These are phyloP conservation scores for Glaucopsyche alexis DNA, from an alignment of 2,888 invertebrate genomes.

Conservation along the genomic window DNA sequence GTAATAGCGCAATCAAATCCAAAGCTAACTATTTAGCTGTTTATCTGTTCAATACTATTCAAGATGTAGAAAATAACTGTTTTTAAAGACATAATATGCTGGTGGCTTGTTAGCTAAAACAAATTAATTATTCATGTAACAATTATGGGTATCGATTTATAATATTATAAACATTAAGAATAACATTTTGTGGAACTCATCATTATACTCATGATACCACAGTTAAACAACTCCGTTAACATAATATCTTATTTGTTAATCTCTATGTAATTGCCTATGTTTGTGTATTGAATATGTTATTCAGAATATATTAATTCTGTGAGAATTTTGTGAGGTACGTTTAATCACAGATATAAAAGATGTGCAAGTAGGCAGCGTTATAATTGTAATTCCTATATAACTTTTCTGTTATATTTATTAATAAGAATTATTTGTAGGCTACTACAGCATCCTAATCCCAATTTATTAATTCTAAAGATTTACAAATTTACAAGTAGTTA, in stretches of 20 bases:
- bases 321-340: not conserved
- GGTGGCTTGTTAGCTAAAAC: no score
- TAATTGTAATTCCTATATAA: not conserved
- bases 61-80: no score
- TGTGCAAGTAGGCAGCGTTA: not conserved
- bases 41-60: no score
- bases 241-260: constrained; percentile 35
- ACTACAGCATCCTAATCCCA: no score
- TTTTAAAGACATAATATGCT: no score
- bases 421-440: no score
- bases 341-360: not conserved
- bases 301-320: constrained; percentile 18
- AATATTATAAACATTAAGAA: not conserved
- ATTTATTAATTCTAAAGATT: no score
- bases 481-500: no score
- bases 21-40: no score
- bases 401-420: not conserved
- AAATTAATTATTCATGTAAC: no score
- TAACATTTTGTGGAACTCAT: constrained; percentile 3
- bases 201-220: constrained; percentile 41
- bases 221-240: constrained; percentile 42
- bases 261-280: constrained; percentile 34
- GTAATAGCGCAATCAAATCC: no score
- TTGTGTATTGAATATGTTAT: not conserved
- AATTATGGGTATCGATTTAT: not conserved